These are phyloP conservation scores for Pogonomyrmex californicus DNA, from an alignment of 1,140 invertebrate genomes.

Conservation along the genomic window DNA sequence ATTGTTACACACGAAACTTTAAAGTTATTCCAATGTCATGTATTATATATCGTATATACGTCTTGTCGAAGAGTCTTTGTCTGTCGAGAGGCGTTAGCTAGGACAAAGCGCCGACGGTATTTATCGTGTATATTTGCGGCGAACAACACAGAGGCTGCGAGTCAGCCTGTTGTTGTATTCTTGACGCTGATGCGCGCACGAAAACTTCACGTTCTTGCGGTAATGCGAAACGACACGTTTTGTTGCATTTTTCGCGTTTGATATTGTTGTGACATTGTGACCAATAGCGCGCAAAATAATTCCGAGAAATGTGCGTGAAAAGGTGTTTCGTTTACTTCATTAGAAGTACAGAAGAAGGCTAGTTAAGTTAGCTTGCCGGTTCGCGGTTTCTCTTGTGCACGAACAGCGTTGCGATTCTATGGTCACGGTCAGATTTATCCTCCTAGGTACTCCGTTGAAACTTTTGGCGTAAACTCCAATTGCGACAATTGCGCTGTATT, in stretches of 20 bases:
- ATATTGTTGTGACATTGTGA: constrained; percentile 49
- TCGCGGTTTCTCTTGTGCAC: neutral
- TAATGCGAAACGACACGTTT: constrained; percentile 40
- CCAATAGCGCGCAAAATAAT: constrained; percentile 27
- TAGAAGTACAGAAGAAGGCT: neutral
- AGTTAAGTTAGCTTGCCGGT: neutral
- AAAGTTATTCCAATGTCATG: constrained; percentile 42
- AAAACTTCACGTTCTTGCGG: constrained; percentile 36
- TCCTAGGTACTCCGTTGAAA: neutral
- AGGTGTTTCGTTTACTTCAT: neutral
- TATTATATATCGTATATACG: constrained; percentile 59
- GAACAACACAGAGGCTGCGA: constrained; percentile 18
- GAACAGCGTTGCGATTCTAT: neutral
- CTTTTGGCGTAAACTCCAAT: neutral
- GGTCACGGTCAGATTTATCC: constrained; percentile 7
- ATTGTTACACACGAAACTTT: constrained; percentile 32
- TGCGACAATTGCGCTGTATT: constrained; percentile 16
- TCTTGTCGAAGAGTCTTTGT: constrained; percentile 58
- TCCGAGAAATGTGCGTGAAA: constrained; percentile 9
- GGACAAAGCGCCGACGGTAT: constrained; percentile 70
- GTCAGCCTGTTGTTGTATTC: neutral
- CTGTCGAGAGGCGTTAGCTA: constrained; percentile 11
- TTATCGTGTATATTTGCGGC: constrained; percentile 52
- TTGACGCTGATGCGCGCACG: neutral
- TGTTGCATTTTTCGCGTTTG: constrained; percentile 14